phyloP scores from a whole-genome alignment of 2,797 vertebrate species.

The Spea hammondii region DNA sequence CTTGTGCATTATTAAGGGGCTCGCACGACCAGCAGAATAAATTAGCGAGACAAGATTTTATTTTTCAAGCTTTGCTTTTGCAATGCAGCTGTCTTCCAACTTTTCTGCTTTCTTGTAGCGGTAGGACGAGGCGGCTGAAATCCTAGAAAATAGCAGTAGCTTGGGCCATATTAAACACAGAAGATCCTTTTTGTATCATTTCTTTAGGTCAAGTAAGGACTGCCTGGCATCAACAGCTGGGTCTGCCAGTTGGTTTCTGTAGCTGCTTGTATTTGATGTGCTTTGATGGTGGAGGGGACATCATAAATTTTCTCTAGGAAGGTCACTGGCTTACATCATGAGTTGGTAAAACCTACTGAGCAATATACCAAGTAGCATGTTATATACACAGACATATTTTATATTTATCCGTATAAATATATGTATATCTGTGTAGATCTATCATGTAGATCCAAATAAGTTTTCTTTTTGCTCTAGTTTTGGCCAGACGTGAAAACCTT shows the following conservation, averaged over 20 bases:
- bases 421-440: background rate
- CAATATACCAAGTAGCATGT: too few species aligned
- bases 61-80: constrained; percentile 65
- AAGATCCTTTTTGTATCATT: constrained; percentile 72
- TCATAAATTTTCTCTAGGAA: background rate
- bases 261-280: background rate
- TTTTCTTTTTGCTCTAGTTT: background rate
- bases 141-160: constrained; percentile 58
- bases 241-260: background rate
- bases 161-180: constrained; percentile 68
- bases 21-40: constrained; percentile 72
- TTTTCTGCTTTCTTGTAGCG: constrained; percentile 64
- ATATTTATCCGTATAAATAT: background rate
- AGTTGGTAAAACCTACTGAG: too few species aligned
- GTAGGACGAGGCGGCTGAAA: constrained; percentile 64
- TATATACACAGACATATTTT: background rate
- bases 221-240: constrained; percentile 54
- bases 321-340: background rate
- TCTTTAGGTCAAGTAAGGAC: constrained; percentile 62
- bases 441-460: too few species aligned
- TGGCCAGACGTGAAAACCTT: background rate
- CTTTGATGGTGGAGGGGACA: background rate
- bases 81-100: constrained; percentile 62
- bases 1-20: constrained; percentile 77
- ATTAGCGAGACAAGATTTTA: constrained; percentile 66